phyloP scores from a whole-genome alignment of 2,888 invertebrate species.

The Noctua janthe region DNA sequence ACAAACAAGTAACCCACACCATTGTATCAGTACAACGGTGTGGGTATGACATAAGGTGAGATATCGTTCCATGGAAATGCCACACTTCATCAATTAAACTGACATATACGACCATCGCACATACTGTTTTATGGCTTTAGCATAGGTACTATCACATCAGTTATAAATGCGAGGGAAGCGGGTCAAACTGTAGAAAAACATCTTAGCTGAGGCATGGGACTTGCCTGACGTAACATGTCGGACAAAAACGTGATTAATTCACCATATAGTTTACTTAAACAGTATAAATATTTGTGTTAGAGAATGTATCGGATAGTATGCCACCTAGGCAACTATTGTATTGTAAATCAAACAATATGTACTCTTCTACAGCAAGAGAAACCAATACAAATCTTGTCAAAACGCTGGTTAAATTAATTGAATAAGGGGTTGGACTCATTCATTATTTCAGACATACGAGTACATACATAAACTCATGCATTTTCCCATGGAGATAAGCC shows the following conservation, averaged over 20 bases:
- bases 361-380: background rate
- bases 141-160: background rate
- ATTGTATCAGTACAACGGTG: too few relatives aligned
- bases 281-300: background rate
- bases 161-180: constrained; percentile 38
- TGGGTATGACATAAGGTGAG: too few relatives aligned
- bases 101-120: background rate
- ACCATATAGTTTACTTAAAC: constrained; percentile 6
- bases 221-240: constrained; percentile 27
- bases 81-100: background rate
- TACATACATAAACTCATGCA: background rate
- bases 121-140: background rate
- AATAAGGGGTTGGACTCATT: background rate
- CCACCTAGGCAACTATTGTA: background rate
- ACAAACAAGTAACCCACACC: background rate
- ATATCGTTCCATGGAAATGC: too few relatives aligned
- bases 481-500: background rate
- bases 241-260: constrained; percentile 49
- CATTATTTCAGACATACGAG: too few relatives aligned
- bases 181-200: constrained; percentile 47
- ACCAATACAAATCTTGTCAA: background rate
- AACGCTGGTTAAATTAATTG: background rate
- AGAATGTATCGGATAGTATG: background rate
- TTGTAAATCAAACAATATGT: background rate
- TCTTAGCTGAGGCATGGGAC: constrained; percentile 13